These are phyloP conservation scores for Morpho achilles DNA, from an alignment of 2,888 invertebrate species.

Conservation along the genomic window DNA sequence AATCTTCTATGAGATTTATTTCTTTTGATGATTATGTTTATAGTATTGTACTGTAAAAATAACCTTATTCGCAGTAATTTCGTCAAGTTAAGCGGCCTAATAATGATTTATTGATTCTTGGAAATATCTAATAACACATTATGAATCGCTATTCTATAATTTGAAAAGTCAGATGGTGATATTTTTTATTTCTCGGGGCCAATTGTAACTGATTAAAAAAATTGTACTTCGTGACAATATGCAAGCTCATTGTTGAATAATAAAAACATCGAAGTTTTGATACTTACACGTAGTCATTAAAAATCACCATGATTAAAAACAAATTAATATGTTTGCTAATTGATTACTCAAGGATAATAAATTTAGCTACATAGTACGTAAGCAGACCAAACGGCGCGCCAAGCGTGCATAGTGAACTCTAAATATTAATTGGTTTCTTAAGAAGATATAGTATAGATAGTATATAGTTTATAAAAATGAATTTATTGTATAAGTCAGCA, in stretches of 20 bases:
- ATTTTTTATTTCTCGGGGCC: constrained; percentile 28
- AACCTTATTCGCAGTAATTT: no score
- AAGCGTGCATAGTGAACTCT: constrained; percentile 66
- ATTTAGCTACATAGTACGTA: constrained; percentile 49
- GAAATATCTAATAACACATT: constrained; percentile 4
- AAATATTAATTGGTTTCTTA: constrained; percentile 53
- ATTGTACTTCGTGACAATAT: constrained; percentile 56
- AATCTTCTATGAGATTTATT: constrained; percentile 24
- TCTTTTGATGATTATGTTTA: constrained; percentile 7
- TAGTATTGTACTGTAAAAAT: background rate
- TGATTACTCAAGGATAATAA: constrained; percentile 37
- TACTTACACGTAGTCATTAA: constrained; percentile 42
- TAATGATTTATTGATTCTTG: constrained; percentile 5
- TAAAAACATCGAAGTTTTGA: constrained; percentile 59
- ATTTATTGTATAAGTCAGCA: constrained; percentile 77
- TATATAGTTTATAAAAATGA: constrained; percentile 74
- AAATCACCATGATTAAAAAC: constrained; percentile 36
- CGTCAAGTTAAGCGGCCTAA: constrained; percentile 7
- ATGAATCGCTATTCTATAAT: constrained; percentile 11
- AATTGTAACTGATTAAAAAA: constrained; percentile 25
- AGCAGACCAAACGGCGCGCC: constrained; percentile 73
- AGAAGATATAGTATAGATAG: constrained; percentile 53
- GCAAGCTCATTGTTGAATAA: constrained; percentile 45
- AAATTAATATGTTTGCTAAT: constrained; percentile 36
- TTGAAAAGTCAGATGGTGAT: constrained; percentile 16